phyloP scores from a whole-genome alignment of 2,113 vertebrate species.

The Harpagus bidentatus region DNA sequence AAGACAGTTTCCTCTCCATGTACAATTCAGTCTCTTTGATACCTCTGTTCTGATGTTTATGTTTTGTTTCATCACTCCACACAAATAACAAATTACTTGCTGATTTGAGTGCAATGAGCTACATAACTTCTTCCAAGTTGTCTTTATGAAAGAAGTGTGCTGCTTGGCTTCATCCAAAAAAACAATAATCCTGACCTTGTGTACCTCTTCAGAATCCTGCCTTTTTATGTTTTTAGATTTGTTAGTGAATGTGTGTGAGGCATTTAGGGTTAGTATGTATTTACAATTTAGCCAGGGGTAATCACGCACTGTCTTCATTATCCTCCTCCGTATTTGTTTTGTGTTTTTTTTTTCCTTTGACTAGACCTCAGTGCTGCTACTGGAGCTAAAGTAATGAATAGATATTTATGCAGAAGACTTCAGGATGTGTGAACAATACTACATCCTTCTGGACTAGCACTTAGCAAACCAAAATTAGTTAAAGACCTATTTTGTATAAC shows the following conservation, averaged over 20 bases:
- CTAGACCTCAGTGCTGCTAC: neutral
- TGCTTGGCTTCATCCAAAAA: neutral
- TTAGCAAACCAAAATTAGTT: neutral
- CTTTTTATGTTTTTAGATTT: neutral
- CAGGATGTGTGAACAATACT: neutral
- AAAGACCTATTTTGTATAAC: neutral
- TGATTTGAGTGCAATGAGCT: neutral
- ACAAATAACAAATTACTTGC: neutral
- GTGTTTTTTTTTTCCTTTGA: neutral
- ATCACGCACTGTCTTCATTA: neutral
- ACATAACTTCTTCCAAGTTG: neutral
- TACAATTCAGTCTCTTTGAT: neutral
- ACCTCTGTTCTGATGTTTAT: neutral
- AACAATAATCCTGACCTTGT: neutral
- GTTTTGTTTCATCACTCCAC: neutral
- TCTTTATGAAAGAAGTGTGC: neutral
- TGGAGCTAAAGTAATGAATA: neutral
- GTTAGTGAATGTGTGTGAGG: neutral
- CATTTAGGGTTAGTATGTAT: neutral
- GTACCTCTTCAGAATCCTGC: neutral
- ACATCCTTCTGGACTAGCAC: neutral
- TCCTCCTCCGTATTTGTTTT: neutral
- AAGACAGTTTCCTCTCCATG: neutral
- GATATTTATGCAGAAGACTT: neutral
- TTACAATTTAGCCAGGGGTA: neutral